Base-by-base conservation (phyloP, 2,888 invertebrate genomes). In the Andrena trimmerana region DNA sequence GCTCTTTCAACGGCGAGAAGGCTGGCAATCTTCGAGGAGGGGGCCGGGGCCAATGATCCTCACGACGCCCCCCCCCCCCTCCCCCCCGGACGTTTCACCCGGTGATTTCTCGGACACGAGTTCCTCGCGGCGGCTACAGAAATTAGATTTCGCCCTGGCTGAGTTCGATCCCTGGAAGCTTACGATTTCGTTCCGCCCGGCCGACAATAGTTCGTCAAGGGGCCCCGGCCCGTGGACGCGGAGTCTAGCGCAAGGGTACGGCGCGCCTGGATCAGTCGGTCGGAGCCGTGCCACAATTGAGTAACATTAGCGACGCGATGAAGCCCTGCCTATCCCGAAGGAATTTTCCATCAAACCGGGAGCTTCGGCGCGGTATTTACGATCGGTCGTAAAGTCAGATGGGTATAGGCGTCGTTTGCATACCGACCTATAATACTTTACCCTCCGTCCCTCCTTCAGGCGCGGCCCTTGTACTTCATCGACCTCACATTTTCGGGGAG, bases 181-280 rank as follows among this genome's bases (percentile, higher is more conserved):
- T 75, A 83, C 81, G 83, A 67, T 68, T 76, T 50, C 68, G 72
- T 36, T 68, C 65, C 33, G 65, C 68, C 36, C 52, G 52, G 57
- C 42, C 59, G 87, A 91, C 91, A 91, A 91, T 91, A 91, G 90
- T 90, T 91, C 91, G 87, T 91, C 91, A 91, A 79, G 62, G 78
- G 13, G 42, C 42, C 16, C 83, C 75, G 73, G 72, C 76, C 48
- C 69, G 71, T 29, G 79, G 79, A 24, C 20, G 24, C 24, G 42
- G 71, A 71, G 73, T 76, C 78, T 65, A 70, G 52, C 31, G 60
- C 13, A 79, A 72, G 66, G 86, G 88, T 81, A 78, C 84, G 86
- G 75, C 80, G 70, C 80, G 82, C 71, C 74, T 71, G 60, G 66
- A 42, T 42, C 50, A n/a, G 54, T 54, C 59, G 65, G 73, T 52